Percentiles rank a stretch among this genome's conserved stretches.
phyloP scores from a whole-genome alignment of 2,113 vertebrate species.

The Macrotis lagotis region DNA sequence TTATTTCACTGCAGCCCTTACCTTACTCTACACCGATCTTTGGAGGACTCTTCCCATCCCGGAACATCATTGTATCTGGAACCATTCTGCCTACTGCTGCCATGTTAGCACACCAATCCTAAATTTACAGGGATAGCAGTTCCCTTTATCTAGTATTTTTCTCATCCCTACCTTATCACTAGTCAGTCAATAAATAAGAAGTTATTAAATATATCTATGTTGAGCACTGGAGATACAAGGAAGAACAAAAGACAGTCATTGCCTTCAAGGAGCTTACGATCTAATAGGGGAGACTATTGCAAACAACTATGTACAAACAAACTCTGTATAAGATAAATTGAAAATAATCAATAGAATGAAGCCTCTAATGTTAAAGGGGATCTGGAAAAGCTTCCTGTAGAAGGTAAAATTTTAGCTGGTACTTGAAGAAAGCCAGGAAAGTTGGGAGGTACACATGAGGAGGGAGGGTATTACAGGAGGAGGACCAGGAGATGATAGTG shows the following conservation, averaged over 20 bases:
- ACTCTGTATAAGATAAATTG: not conserved
- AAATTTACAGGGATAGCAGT: not conserved
- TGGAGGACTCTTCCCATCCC: conserved; percentile 83
- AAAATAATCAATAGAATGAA: not conserved
- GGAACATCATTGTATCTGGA: conserved; percentile 84
- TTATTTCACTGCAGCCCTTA: conserved; percentile 73
- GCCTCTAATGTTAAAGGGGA: not conserved
- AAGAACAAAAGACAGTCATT: not conserved
- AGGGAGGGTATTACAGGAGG: not conserved
- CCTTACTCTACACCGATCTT: conserved; percentile 82
- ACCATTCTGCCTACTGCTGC: conserved; percentile 70
- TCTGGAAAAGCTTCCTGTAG: not conserved
- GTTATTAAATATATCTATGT: not conserved
- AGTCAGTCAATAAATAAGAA: not conserved
- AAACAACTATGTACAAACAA: not conserved
- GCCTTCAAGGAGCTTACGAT: not conserved
- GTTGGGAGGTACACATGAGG: not conserved
- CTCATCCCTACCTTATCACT: not conserved
- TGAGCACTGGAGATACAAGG: not conserved
- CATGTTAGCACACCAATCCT: conserved; percentile 77
- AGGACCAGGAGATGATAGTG: not conserved
- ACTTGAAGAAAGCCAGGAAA: not conserved
- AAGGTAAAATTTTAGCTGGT: not conserved
- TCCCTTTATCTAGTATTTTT: not conserved
- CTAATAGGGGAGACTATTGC: not conserved